Evolutionary conservation across 1,140 invertebrate genomes (phyloP), one percentile per base, ranked within the genome.

Genomic region (Ctenoplectra terminalis): DNA sequence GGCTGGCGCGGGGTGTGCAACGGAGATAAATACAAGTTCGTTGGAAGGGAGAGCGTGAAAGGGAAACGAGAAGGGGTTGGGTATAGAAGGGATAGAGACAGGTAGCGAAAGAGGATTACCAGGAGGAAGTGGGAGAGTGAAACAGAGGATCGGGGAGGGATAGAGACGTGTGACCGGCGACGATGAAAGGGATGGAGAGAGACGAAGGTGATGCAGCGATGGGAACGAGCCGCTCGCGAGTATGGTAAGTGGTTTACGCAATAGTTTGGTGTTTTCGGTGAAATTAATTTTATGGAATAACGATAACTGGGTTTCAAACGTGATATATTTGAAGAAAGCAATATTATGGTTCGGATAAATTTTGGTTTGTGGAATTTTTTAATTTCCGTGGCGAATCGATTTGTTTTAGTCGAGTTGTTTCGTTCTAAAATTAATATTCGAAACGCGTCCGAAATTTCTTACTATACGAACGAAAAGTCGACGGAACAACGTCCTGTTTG

Each of bases 11-110:
- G 56, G 72, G 64, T 60, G 82, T n/a, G 76, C 60, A 43, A 83
- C 63, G 72, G 61, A 80, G 86, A 84, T 86, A 86, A 85, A 86
- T 70, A 86, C 67, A 83, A 74, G 84, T 87, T 80, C 85, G 74
- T 71, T 71, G 75, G 64, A 64, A 71, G 72, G 71, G 73, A 69
- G 70, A 66, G 50, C 67, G 72, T 66, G 64, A 66, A 58, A 37
- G 29, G 58, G 66, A 50, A 43, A 85, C 17, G 70, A 67, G 56
- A 54, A 26, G 7, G 56, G 20, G 60, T 34, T 61, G 8, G 29
- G 4, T 34, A 29, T n/a, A 2, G 8, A 56, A 61, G 54, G 58
- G 56, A 23, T 66, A 52, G 46, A 48, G 52, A 69, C 48, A 74
- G 71, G 64, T 58, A 63, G 83, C 34, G 75, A 83, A 77, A 85